Percentiles rank a stretch among this genome's conserved stretches.
phyloP scores from a whole-genome alignment of 2,113 vertebrate genomes.

The Anolis carolinensis region DNA sequence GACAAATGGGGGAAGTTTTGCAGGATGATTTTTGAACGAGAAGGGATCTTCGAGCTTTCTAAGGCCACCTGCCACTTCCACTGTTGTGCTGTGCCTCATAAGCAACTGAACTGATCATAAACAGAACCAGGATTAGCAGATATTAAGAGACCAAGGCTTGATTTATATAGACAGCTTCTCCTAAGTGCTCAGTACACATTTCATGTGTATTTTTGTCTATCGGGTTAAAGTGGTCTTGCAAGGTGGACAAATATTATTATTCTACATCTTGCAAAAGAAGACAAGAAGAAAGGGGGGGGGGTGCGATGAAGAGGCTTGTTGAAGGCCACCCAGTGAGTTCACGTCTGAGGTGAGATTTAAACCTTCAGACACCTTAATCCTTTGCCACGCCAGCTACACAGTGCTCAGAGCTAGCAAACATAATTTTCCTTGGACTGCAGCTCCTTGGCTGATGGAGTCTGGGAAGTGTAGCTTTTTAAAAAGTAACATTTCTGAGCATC shows the following conservation, averaged over 20 bases:
- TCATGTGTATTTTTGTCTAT: background rate
- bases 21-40: background rate
- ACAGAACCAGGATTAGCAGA: background rate
- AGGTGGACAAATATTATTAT: background rate
- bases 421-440: too few species aligned
- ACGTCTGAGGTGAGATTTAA: background rate
- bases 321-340: background rate
- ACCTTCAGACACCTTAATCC: background rate
- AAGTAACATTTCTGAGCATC: too few species aligned
- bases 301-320: background rate
- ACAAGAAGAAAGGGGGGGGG: background rate
- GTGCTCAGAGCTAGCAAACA: too few species aligned
- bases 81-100: background rate
- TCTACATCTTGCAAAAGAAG: background rate
- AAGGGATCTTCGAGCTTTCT: background rate
- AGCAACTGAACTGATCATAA: background rate
- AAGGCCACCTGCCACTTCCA: background rate
- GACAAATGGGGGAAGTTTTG: background rate
- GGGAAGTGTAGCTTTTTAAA: too few species aligned
- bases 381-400: background rate
- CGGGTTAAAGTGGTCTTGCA: background rate
- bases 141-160: background rate
- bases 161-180: background rate
- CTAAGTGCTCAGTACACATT: background rate
- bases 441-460: too few species aligned